phyloP scores from a whole-genome alignment of 1,140 invertebrate species.

The Ips typographus region DNA sequence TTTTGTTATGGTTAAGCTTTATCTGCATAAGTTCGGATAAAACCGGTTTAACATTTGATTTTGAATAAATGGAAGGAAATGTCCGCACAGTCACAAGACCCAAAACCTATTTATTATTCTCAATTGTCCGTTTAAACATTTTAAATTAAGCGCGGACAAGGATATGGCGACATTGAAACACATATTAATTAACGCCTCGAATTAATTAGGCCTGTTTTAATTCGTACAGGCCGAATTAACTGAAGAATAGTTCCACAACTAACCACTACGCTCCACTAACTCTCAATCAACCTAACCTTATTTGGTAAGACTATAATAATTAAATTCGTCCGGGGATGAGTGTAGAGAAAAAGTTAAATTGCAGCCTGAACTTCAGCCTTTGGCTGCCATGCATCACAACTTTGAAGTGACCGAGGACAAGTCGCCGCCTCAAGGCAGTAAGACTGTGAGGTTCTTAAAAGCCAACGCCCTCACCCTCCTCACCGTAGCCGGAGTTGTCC shows the following conservation, averaged over 20 bases:
- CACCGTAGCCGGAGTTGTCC: constrained; percentile 66
- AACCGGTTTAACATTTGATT: too few relatives aligned
- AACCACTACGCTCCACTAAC: neutral
- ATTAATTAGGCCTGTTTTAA: neutral
- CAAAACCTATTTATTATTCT: too few relatives aligned
- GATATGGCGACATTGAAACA: constrained; percentile 1
- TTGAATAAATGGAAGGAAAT: too few relatives aligned
- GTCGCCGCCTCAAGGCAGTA: constrained; percentile 32
- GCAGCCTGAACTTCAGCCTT: neutral
- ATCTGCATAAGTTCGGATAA: too few relatives aligned
- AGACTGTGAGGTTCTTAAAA: constrained; percentile 35
- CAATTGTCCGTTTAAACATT: neutral
- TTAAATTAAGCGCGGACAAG: neutral
- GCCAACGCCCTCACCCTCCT: constrained; percentile 67
- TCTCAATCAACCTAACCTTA: neutral
- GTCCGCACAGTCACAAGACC: too few relatives aligned
- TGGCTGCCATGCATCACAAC: constrained; percentile 36
- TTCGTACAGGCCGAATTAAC: neutral
- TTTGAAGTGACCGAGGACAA: constrained; percentile 36
- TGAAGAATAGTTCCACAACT: neutral
- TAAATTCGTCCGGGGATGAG: too few relatives aligned
- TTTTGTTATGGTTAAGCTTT: too few relatives aligned
- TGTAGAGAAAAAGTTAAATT: too few relatives aligned
- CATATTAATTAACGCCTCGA: neutral
- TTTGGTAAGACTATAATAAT: too few relatives aligned